A percentile compares a stretch with the other conserved stretches of the same genome.
phyloP scores from a whole-genome alignment of 30 jellyfish, hydroid and myxozoan genomes.

The Cassiopea xamachana region DNA sequence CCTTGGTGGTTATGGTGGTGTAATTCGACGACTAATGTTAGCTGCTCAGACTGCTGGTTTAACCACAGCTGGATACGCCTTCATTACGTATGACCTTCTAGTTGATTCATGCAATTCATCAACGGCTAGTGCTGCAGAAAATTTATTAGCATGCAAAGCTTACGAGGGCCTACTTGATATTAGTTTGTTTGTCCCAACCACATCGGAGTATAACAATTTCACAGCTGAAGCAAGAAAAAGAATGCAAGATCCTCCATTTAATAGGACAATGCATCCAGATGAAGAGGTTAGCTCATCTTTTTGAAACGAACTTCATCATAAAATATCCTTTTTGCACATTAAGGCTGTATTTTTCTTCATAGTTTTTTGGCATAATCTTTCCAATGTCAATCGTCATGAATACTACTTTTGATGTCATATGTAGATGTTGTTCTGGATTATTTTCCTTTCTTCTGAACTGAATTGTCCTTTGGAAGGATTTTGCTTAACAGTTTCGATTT shows the following conservation, averaged over 20 bases:
- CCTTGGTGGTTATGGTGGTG: constrained; percentile 92
- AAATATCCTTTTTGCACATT: too few relatives aligned
- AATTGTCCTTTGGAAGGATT: too few relatives aligned
- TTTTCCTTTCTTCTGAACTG: too few relatives aligned
- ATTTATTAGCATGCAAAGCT: constrained; percentile 75
- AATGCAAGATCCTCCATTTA: constrained; percentile 89
- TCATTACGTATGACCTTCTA: constrained; percentile 82
- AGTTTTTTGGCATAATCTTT: too few relatives aligned
- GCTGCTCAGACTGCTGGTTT: constrained; percentile 81
- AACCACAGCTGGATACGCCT: constrained; percentile 71
- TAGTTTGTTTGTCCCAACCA: constrained; percentile 83
- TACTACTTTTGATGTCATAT: too few relatives aligned
- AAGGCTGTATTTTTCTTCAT: too few relatives aligned
- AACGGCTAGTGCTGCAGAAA: constrained; percentile 52
- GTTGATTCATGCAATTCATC: constrained; percentile 74
- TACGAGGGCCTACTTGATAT: constrained; percentile 92
- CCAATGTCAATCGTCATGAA: too few relatives aligned
- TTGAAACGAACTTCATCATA: background rate
- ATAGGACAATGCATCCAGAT: constrained; percentile 54
- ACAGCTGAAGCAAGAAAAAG: constrained; percentile 76
- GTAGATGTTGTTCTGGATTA: too few relatives aligned
- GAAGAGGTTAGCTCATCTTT: constrained; percentile 49
- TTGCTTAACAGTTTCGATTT: too few relatives aligned
- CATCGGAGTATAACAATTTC: constrained; percentile 72
- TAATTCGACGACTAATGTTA: constrained; percentile 74